Evolutionary conservation across 2,113 vertebrate genomes (phyloP).

Genomic region (Microcebus jonahi): DNA sequence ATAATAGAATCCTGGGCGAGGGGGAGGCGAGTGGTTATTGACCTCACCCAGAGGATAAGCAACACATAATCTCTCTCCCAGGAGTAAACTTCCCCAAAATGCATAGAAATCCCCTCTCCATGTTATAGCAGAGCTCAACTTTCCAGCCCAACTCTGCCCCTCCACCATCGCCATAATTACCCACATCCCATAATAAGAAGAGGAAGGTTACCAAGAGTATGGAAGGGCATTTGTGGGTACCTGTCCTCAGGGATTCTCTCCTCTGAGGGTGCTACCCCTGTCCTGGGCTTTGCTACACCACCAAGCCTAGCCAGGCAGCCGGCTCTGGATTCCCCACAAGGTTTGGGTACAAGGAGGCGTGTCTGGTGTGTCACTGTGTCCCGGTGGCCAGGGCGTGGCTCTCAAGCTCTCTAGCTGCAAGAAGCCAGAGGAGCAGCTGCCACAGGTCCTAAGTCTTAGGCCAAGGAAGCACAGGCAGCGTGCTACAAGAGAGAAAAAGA

Average conservation of each 20-base stretch:
- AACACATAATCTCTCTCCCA: no score
- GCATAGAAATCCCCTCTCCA: neutral
- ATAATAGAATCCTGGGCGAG: neutral
- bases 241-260: neutral
- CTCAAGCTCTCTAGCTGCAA: neutral
- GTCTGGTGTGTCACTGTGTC: accelerated
- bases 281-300: neutral
- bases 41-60: neutral
- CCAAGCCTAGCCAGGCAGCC: neutral
- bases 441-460: neutral
- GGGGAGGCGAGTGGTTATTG: no score
- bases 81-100: neutral
- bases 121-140: neutral
- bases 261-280: neutral
- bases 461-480: accelerated
- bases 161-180: neutral
- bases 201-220: neutral
- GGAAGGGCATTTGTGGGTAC: neutral
- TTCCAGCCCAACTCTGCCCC: neutral
- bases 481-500: accelerated
- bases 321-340: neutral
- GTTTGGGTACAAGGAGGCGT: accelerated
- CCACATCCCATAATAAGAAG: neutral
- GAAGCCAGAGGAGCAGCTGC: neutral
- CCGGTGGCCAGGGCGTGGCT: neutral